phyloP scores from a whole-genome alignment of 2,888 invertebrate genomes.

The Imbricaverruca yamaguchii region DNA sequence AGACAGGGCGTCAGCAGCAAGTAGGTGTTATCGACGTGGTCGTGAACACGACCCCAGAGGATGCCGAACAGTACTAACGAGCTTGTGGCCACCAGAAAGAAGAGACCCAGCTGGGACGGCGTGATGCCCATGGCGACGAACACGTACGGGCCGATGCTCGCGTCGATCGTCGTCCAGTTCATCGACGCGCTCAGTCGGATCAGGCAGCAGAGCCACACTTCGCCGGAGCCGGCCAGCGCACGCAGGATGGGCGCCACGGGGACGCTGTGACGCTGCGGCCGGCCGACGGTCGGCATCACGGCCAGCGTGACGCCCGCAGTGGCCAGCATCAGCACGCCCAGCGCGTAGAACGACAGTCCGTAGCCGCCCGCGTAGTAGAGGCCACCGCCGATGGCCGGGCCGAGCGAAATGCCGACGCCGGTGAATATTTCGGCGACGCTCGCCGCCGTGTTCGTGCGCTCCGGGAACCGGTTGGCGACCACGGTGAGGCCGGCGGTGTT shows the following conservation, averaged over 20 bases:
- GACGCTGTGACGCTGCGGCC: too few species aligned
- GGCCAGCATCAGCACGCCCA: too few species aligned
- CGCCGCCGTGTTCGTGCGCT: conserved; percentile 64
- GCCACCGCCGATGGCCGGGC: too few species aligned
- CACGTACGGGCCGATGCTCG: background rate
- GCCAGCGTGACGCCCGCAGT: too few species aligned
- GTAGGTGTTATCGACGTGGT: conserved; percentile 61
- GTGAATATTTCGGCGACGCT: conserved; percentile 70
- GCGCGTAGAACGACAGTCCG: too few species aligned
- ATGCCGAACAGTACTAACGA: background rate
- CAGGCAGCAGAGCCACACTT: background rate
- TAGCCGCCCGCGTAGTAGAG: too few species aligned
- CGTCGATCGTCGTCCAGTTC: background rate
- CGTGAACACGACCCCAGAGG: conserved; percentile 45
- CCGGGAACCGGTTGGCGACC: conserved; percentile 65
- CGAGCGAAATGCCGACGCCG: conserved; percentile 70
- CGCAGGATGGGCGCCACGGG: conserved; percentile 51
- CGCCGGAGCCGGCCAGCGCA: too few species aligned
- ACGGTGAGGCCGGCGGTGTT: conserved; percentile 71
- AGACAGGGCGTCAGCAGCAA: conserved; percentile 65
- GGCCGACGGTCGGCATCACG: too few species aligned
- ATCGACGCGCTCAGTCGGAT: background rate
- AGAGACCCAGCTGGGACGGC: background rate
- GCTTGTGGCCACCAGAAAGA: background rate
- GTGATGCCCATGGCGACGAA: background rate